A percentile compares a stretch with the other conserved stretches of the same genome.
These are phyloP conservation scores for Drosophila kuntzei DNA, from an alignment of 2,888 invertebrate species.

Conservation along the genomic window DNA sequence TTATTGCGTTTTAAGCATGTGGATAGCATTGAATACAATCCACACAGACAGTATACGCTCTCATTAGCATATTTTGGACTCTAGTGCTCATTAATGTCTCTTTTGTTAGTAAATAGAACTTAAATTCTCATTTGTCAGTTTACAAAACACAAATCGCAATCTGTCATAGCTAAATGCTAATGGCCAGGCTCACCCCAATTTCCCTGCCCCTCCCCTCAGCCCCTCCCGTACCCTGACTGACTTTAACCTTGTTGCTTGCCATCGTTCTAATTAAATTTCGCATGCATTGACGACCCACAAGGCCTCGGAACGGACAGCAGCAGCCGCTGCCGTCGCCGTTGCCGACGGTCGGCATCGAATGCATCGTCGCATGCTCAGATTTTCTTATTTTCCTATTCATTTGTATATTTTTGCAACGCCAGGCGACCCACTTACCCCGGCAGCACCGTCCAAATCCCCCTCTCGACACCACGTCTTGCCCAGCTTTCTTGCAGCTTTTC, in stretches of 20 bases:
- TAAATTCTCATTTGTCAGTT: constrained; percentile 3
- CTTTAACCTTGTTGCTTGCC: constrained; percentile 81
- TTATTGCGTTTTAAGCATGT: constrained; percentile 10
- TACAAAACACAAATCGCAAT: constrained; percentile 16
- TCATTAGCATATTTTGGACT: neutral
- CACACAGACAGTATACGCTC: neutral
- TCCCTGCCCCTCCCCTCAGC: neutral
- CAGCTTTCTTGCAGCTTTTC: constrained; percentile 37
- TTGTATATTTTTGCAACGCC: constrained; percentile 42
- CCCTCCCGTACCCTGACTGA: constrained; percentile 51
- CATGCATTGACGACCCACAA: constrained; percentile 49
- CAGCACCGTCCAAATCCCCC: constrained; percentile 1
- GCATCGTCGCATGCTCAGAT: constrained; percentile 52
- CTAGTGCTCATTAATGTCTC: neutral
- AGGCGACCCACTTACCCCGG: constrained; percentile 51
- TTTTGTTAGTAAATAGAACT: neutral
- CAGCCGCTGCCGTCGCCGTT: constrained; percentile 13
- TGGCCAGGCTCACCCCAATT: constrained; percentile 32
- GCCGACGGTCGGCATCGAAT: constrained; percentile 10
- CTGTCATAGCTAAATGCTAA: constrained; percentile 36
- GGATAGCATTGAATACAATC: constrained; percentile 8
- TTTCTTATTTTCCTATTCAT: constrained; percentile 41
- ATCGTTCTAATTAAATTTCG: constrained; percentile 77
- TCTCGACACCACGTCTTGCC: neutral
- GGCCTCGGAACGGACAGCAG: constrained; percentile 40